Evolutionary conservation across 2,113 vertebrate genomes (phyloP).

Genomic region (Machaerirhynchus nigripectus): DNA sequence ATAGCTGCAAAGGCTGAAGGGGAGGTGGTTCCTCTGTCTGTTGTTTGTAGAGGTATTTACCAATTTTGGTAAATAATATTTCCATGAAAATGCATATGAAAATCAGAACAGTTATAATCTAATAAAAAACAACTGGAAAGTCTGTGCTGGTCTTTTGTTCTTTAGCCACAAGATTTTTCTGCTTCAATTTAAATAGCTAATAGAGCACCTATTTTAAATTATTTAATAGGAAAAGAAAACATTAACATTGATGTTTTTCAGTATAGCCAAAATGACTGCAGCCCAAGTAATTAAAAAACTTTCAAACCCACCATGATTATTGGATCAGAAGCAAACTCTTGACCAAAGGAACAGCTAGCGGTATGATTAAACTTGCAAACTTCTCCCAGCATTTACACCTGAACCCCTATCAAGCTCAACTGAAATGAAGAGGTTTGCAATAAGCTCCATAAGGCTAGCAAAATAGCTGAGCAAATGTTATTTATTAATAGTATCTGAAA

Average conservation of each 20-base stretch:
- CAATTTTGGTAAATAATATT: neutral
- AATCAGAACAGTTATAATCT: neutral
- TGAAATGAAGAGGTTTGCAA: neutral
- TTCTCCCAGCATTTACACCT: neutral
- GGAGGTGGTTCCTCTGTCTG: fast-evolving
- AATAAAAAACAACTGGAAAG: neutral
- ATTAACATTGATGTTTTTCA: neutral
- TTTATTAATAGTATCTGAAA: neutral
- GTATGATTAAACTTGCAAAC: neutral
- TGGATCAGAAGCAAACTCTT: neutral
- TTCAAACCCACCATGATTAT: neutral
- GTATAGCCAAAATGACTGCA: neutral
- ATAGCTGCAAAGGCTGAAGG: neutral
- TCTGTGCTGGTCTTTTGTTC: neutral
- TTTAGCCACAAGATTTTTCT: neutral
- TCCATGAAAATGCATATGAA: neutral
- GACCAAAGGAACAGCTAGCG: neutral
- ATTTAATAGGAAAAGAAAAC: neutral
- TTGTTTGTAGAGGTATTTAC: neutral
- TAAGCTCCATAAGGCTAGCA: neutral
- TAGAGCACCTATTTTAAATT: neutral
- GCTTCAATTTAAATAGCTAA: neutral
- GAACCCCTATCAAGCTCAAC: neutral
- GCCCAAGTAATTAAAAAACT: neutral
- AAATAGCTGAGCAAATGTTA: neutral